Conservation (phyloP, 2,797 vertebrate species). For the Ctenosaura bakeri region DNA sequence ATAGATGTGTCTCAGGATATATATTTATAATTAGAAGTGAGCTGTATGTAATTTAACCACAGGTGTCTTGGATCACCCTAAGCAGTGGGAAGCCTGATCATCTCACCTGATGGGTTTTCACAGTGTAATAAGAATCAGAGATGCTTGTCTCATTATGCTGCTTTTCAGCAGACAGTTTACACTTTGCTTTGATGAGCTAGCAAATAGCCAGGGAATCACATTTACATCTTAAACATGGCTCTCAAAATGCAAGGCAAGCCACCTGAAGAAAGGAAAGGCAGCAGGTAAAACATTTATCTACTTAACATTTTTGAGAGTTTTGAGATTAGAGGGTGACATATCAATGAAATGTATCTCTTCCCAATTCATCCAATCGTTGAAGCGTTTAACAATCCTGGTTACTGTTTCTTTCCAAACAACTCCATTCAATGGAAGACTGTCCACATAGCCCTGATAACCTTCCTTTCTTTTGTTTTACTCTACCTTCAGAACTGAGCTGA, state of each 20-base stretch:
- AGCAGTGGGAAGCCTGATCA: not conserved
- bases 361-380: not conserved
- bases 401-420: not conserved
- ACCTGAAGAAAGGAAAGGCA: not conserved
- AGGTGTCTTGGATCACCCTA: slow-evolving; percentile 32
- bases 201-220: slow-evolving; percentile 53
- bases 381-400: not conserved
- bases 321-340: not conserved
- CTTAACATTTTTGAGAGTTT: not conserved
- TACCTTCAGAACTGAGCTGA: not conserved
- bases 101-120: slow-evolving; percentile 1
- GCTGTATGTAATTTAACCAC: slow-evolving; percentile 22
- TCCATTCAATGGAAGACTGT: not conserved
- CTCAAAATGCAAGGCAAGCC: not conserved
- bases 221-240: not conserved
- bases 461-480: not conserved
- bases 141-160: slow-evolving; percentile 45
- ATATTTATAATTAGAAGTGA: not conserved
- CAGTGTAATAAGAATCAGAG: slow-evolving; percentile 66
- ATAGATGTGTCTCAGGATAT: not conserved
- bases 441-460: not conserved
- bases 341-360: not conserved
- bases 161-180: slow-evolving; percentile 52
- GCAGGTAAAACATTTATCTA: not conserved
- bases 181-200: slow-evolving; percentile 55